Evolutionary conservation across 1,140 invertebrate species (phyloP).

Genomic region (Rhynchophorus ferrugineus): DNA sequence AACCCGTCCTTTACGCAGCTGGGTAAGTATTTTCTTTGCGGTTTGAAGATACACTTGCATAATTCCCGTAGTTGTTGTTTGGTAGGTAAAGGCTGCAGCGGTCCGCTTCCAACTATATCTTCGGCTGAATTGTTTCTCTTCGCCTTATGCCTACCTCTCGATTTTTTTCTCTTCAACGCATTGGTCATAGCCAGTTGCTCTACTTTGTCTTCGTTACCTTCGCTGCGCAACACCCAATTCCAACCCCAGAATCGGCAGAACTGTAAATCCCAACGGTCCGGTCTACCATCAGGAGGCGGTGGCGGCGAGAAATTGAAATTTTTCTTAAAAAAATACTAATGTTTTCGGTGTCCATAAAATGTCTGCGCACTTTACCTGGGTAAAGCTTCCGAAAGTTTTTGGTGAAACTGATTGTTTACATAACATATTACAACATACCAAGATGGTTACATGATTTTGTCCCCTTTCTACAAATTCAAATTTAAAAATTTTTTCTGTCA

Average conservation of each 20-base stretch:
- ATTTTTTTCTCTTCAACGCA: not conserved
- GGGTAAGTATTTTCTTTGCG: not conserved
- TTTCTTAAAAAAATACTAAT: no score
- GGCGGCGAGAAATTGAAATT: constrained; percentile 4
- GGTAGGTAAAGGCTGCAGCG: not conserved
- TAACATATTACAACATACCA: no score
- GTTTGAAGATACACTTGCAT: constrained; percentile 12
- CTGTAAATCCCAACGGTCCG: constrained; percentile 21
- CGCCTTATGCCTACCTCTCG: not conserved
- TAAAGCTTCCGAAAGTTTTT: no score
- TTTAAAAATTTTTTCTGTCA: no score
- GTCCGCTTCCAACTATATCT: not conserved
- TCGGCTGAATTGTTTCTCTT: no score
- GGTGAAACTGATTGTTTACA: no score
- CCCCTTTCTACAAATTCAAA: no score
- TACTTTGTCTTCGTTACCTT: not conserved
- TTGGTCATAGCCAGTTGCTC: not conserved
- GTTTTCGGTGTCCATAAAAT: no score
- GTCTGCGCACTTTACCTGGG: no score
- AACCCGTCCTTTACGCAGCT: not conserved
- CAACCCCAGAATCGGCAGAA: constrained; percentile 26
- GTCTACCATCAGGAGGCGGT: constrained; percentile 6
- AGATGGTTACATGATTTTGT: no score
- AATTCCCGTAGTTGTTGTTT: constrained; percentile 10
- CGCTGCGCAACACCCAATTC: constrained; percentile 19